Evolutionary conservation across 2,797 vertebrate species (phyloP).

Genomic region (Lacerta agilis): DNA sequence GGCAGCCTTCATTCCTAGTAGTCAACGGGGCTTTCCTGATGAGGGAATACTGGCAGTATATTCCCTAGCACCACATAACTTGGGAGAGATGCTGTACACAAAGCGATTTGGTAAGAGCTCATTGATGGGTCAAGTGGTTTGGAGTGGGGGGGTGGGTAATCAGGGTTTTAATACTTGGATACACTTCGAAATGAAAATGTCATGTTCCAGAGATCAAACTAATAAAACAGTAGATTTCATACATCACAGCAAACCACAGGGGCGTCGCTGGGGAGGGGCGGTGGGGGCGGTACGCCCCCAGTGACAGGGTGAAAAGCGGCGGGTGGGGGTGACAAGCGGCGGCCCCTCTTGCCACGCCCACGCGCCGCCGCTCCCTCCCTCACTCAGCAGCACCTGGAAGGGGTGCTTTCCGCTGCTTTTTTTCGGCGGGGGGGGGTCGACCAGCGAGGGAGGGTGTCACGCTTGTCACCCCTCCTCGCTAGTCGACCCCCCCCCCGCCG

Average conservation of each 20-base stretch:
- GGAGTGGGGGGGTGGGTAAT: not conserved
- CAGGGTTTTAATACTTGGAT: conserved; percentile 42
- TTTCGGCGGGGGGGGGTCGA: no score
- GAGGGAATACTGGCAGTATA: conserved; percentile 97
- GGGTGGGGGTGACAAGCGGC: no score
- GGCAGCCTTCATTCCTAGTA: conserved; percentile 98
- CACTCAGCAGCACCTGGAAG: no score
- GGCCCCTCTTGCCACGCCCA: no score
- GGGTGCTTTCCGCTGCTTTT: no score
- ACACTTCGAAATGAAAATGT: conserved; percentile 35
- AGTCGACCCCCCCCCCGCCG: no score
- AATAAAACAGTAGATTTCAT: not conserved
- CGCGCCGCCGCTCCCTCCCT: no score
- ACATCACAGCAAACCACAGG: not conserved
- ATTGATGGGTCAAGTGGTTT: not conserved
- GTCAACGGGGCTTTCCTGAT: conserved; percentile 95
- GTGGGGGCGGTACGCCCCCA: no score
- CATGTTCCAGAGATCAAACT: conserved; percentile 8
- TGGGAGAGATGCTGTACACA: conserved; percentile 98
- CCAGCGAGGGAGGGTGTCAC: no score
- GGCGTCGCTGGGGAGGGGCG: no score
- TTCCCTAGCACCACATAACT: conserved; percentile 96
- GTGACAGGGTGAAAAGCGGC: no score
- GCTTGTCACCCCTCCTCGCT: no score
- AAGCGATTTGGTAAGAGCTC: conserved; percentile 91